These are phyloP conservation scores for Todiramphus chloris DNA, from an alignment of 2,113 vertebrate genomes.

Conservation along the genomic window DNA sequence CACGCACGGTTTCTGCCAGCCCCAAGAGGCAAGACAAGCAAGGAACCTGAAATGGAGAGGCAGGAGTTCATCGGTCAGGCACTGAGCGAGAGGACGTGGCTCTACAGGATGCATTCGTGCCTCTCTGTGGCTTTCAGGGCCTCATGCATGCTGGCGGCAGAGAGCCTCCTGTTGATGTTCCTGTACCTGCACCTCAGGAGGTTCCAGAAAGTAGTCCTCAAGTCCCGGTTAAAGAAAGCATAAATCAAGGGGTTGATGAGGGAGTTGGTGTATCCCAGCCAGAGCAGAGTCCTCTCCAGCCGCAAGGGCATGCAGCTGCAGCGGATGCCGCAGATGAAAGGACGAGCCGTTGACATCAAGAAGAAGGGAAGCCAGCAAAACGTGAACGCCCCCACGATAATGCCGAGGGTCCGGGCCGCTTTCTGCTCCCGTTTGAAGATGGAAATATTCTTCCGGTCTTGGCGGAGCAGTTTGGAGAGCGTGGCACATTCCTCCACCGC, in stretches of 20 bases:
- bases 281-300: conserved; percentile 77
- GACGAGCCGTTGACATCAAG: conserved; percentile 73
- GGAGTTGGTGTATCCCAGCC: conserved; percentile 78
- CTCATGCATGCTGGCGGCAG: conserved; percentile 77
- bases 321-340: conserved; percentile 74
- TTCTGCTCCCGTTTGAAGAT: conserved; percentile 81
- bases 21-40: neutral
- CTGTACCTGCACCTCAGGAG: conserved; percentile 76
- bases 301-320: conserved; percentile 76
- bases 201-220: conserved; percentile 80
- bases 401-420: conserved; percentile 75
- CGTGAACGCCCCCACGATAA: conserved; percentile 74
- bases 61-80: neutral
- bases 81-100: neutral
- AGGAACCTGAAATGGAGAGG: conserved; percentile 22
- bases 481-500: conserved; percentile 70
- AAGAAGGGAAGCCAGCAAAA: conserved; percentile 80
- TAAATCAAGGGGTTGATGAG: conserved; percentile 80
- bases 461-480: conserved; percentile 72
- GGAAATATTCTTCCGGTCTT: conserved; percentile 77
- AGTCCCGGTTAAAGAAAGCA: conserved; percentile 77
- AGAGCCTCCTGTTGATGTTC: conserved; percentile 78
- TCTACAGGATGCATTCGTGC: conserved; percentile 72
- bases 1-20: neutral
- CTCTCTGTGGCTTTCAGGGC: conserved; percentile 77